These are phyloP conservation scores for Noctua janthina DNA, from an alignment of 2,888 invertebrate species.

Conservation along the genomic window DNA sequence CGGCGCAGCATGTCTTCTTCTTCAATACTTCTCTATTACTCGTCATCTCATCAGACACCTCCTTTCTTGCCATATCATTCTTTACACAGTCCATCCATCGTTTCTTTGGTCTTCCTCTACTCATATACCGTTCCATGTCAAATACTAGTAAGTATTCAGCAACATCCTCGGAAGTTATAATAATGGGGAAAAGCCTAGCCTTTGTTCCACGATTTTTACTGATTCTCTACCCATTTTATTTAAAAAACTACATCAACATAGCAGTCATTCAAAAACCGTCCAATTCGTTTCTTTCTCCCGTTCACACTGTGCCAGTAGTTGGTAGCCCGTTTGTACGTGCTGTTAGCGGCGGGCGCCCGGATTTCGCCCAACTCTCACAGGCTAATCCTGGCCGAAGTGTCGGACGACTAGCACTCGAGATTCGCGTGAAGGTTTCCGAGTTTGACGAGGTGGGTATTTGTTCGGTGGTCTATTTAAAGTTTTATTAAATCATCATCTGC, in stretches of 20 bases:
- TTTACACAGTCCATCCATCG: no score
- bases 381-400: conserved; percentile 67
- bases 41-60: no score
- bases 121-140: no score
- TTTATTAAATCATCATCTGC: neutral
- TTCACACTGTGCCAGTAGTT: conserved; percentile 25
- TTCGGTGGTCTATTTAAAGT: neutral
- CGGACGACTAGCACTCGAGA: conserved; percentile 40
- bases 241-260: neutral
- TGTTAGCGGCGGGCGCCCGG: conserved; percentile 62
- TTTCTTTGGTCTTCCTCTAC: no score
- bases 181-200: neutral
- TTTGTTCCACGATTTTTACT: neutral
- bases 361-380: conserved; percentile 60
- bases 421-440: conserved; percentile 29
- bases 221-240: neutral
- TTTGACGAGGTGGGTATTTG: conserved; percentile 18
- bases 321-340: conserved; percentile 64
- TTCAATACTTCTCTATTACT: no score
- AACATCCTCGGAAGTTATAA: neutral
- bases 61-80: no score
- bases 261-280: neutral
- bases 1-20: no score
- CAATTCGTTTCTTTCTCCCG: conserved; percentile 1
- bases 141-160: neutral